Evolutionary conservation across 1,140 invertebrate genomes (phyloP).

Genomic region (Penaeus indicus): DNA sequence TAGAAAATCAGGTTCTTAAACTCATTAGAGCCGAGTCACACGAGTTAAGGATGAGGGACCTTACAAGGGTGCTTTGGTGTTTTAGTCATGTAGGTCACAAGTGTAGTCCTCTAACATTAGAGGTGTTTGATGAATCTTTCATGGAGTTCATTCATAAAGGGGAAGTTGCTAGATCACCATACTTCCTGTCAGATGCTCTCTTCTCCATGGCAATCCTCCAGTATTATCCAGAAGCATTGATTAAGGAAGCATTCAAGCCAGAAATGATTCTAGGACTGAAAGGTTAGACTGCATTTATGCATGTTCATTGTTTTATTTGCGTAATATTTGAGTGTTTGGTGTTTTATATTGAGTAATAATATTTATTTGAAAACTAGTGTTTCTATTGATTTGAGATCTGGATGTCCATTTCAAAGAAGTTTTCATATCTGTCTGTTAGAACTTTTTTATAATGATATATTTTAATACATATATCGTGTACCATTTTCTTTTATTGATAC

Average conservation of each 20-base stretch:
- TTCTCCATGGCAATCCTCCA: constrained; percentile 41
- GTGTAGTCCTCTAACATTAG: not conserved
- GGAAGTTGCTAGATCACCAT: constrained; percentile 23
- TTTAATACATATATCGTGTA: no score
- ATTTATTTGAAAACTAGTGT: no score
- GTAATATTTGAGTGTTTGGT: no score
- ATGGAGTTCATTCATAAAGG: constrained; percentile 19
- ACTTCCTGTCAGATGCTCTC: constrained; percentile 28
- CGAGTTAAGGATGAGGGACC: constrained; percentile 30
- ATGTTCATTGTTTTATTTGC: not conserved
- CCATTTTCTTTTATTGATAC: no score
- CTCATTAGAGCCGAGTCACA: not conserved
- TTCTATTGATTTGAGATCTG: no score
- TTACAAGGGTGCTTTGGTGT: constrained; percentile 32
- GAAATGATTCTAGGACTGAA: constrained; percentile 25
- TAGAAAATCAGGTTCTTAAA: constrained; percentile 8
- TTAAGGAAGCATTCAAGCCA: constrained; percentile 43
- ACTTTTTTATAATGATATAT: no score
- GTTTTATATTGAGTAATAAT: no score
- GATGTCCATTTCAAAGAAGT: no score
- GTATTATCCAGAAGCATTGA: constrained; percentile 40
- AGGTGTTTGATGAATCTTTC: constrained; percentile 16
- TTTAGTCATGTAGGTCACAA: constrained; percentile 50
- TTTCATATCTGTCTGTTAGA: no score
- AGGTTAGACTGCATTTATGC: not conserved